These are phyloP conservation scores for Desoria tigrina DNA, from an alignment of 2,888 invertebrate species.

Conservation along the genomic window DNA sequence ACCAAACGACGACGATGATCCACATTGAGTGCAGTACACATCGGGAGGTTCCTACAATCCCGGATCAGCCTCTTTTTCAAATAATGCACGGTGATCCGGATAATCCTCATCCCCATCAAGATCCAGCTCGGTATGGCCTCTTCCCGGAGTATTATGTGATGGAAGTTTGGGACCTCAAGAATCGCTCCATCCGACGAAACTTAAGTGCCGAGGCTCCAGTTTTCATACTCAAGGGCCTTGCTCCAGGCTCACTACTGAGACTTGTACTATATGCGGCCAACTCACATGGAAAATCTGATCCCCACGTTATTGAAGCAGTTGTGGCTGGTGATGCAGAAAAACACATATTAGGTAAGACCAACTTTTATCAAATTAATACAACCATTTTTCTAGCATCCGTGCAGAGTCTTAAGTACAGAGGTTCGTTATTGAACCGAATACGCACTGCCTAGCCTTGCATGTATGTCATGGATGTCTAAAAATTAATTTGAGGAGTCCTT, in stretches of 20 bases:
- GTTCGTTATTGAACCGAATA: no score
- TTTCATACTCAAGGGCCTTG: conserved; percentile 64
- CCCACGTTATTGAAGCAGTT: conserved; percentile 78
- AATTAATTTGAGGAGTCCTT: no score
- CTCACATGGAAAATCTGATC: conserved; percentile 83
- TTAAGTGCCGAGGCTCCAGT: conserved; percentile 54
- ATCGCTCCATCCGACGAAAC: conserved; percentile 66
- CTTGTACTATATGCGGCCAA: conserved; percentile 83
- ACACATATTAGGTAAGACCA: conserved; percentile 50
- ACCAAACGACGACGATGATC: conserved; percentile 80
- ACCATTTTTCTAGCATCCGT: no score
- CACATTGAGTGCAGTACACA: conserved; percentile 72
- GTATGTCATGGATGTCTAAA: no score
- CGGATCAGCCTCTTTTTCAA: conserved; percentile 52
- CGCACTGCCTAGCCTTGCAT: no score
- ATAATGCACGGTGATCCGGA: conserved; percentile 52
- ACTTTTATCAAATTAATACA: not conserved
- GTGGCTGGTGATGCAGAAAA: conserved; percentile 53
- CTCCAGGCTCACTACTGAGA: conserved; percentile 62
- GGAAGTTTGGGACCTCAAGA: conserved; percentile 55
- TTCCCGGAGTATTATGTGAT: conserved; percentile 53
- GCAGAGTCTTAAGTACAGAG: no score
- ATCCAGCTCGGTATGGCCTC: conserved; percentile 51
- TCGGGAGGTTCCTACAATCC: conserved; percentile 52
- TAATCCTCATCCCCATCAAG: conserved; percentile 40